Percentiles rank a stretch among this genome's conserved stretches.
These are phyloP conservation scores for Urocynchramus pylzowi DNA, from an alignment of 2,113 vertebrate genomes.

Conservation along the genomic window DNA sequence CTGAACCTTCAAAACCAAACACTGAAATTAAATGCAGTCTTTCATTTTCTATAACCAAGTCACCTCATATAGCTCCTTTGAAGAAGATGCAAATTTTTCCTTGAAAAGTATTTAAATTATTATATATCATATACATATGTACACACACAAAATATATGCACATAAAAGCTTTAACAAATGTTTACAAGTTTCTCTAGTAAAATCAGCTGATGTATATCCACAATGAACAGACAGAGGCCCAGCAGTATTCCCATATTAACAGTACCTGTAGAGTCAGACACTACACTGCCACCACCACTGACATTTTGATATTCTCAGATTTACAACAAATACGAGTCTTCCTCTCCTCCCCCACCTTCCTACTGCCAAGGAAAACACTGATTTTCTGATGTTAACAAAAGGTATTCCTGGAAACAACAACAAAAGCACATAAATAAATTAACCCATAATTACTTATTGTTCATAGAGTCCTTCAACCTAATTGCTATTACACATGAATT, in stretches of 20 bases:
- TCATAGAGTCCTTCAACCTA: not conserved
- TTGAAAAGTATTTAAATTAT: not conserved
- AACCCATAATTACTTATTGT: not conserved
- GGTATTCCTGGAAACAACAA: not conserved
- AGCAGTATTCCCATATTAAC: not conserved
- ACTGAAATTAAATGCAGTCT: not conserved
- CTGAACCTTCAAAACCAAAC: not conserved
- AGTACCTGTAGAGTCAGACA: not conserved
- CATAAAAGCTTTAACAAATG: not conserved
- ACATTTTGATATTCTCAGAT: not conserved
- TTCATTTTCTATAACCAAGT: not conserved
- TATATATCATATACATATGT: not conserved
- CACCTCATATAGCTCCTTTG: not conserved
- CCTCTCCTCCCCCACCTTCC: not conserved
- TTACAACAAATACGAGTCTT: not conserved
- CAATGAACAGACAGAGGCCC: not conserved
- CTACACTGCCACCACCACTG: not conserved
- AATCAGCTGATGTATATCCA: not conserved
- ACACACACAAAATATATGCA: not conserved
- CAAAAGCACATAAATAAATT: not conserved
- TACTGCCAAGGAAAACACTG: not conserved
- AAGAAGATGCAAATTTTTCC: not conserved
- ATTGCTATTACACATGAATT: constrained; percentile 30
- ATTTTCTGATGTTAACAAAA: not conserved
- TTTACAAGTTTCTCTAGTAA: not conserved